phyloP scores from a whole-genome alignment of 2,888 invertebrate species.

The Colletes collaris region DNA sequence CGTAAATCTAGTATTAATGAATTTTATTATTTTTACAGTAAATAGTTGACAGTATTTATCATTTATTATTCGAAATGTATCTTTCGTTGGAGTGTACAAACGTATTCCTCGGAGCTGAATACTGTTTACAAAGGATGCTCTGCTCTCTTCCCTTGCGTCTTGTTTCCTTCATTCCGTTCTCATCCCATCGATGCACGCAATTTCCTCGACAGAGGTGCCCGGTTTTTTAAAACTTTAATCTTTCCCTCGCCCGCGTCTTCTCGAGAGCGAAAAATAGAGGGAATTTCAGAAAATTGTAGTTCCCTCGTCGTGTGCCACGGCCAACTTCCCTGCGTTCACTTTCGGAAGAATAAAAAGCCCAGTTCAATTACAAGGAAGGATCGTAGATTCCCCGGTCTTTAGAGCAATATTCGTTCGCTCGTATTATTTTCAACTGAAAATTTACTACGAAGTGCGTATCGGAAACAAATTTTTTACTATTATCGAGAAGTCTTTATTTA shows the following conservation, averaged over 20 bases:
- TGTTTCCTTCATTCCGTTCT: slow-evolving; percentile 10
- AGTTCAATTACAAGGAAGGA: too few relatives aligned
- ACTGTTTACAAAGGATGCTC: slow-evolving; percentile 11
- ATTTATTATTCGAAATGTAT: not conserved
- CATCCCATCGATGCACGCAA: slow-evolving; percentile 38
- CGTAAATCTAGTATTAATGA: too few relatives aligned
- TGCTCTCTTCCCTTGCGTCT: slow-evolving; percentile 11
- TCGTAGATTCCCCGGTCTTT: too few relatives aligned
- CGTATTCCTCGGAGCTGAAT: slow-evolving; percentile 7
- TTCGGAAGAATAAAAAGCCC: not conserved
- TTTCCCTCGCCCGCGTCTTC: slow-evolving; percentile 33
- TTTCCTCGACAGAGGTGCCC: slow-evolving; percentile 7
- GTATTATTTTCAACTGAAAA: too few relatives aligned
- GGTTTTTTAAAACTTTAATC: slow-evolving; percentile 31
- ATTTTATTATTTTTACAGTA: not conserved
- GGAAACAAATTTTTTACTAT: too few relatives aligned
- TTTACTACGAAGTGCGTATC: too few relatives aligned
- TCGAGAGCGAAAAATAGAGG: slow-evolving; percentile 23
- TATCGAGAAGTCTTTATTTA: too few relatives aligned
- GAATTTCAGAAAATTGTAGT: slow-evolving; percentile 35
- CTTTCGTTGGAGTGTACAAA: slow-evolving; percentile 8
- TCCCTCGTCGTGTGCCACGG: not conserved
- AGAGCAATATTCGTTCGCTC: too few relatives aligned
- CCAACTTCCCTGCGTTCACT: not conserved
- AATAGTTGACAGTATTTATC: not conserved